These are phyloP conservation scores for Sicus ferrugineus DNA, from an alignment of 2,888 invertebrate species.

Conservation along the genomic window DNA sequence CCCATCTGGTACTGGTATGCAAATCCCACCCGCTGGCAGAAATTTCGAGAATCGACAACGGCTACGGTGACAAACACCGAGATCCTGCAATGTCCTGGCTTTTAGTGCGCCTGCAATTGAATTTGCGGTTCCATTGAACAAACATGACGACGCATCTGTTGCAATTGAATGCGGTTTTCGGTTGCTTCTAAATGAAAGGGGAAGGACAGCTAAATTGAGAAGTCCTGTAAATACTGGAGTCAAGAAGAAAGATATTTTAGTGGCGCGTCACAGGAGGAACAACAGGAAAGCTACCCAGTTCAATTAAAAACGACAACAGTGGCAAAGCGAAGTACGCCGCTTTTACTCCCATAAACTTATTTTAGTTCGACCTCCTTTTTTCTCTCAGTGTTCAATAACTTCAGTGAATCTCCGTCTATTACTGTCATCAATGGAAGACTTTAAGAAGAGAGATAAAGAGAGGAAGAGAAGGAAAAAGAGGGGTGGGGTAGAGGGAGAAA, in stretches of 20 bases:
- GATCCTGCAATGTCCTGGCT: background rate
- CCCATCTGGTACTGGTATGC: too few species aligned
- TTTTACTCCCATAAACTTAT: background rate
- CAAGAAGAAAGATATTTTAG: too few species aligned
- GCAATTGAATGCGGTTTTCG: background rate
- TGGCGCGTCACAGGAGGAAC: background rate
- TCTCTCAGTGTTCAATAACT: background rate
- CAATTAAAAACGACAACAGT: background rate
- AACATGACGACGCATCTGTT: background rate
- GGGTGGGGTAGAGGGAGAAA: background rate
- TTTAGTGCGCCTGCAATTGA: background rate
- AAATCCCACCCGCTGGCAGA: background rate
- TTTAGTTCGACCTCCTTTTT: background rate
- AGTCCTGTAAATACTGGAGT: too few species aligned
- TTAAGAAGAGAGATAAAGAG: background rate
- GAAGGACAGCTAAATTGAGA: too few species aligned
- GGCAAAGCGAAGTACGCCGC: background rate
- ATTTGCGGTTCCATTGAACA: background rate
- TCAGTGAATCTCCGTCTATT: too few species aligned
- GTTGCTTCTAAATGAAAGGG: background rate
- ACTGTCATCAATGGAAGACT: too few species aligned
- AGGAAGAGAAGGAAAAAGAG: background rate
- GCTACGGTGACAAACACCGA: background rate
- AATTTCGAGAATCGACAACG: background rate
- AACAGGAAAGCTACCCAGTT: background rate